A percentile compares a stretch with the other conserved stretches of the same genome.
Conservation (phyloP, 2,113 vertebrate species). For the Henicopernis longicauda region DNA sequence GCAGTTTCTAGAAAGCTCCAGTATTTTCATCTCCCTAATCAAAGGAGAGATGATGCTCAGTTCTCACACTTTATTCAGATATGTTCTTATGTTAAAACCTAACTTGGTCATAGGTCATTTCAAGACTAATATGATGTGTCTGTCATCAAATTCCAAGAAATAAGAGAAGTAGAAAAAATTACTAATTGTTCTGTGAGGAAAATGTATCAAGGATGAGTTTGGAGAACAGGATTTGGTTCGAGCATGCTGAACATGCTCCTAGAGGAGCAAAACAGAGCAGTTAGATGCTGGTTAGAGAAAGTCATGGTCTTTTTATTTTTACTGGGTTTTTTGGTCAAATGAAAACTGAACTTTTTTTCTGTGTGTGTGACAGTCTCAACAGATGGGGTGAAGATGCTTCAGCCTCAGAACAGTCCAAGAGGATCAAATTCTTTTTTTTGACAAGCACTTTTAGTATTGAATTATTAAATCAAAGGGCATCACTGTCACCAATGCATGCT, state of each 20-base stretch:
- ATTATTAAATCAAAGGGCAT: slow-evolving; percentile 15
- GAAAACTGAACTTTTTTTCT: background rate
- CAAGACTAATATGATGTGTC: background rate
- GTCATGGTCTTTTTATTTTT: background rate
- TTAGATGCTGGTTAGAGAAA: background rate
- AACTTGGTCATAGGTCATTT: background rate
- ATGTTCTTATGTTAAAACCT: background rate
- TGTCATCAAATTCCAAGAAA: background rate
- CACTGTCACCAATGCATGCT: background rate
- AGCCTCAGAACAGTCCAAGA: background rate
- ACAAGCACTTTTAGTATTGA: background rate
- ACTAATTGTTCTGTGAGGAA: background rate
- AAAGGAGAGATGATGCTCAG: background rate
- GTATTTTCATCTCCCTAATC: background rate
- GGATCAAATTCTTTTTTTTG: background rate
- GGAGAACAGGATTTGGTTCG: background rate
- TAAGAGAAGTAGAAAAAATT: background rate
- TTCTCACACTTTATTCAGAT: background rate
- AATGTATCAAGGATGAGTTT: background rate
- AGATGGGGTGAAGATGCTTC: background rate
- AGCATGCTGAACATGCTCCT: rapidly evolving
- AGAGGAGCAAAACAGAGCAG: background rate
- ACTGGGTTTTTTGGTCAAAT: background rate
- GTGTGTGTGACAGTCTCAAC: background rate
- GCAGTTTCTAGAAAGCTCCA: background rate